Base-by-base conservation (phyloP, 2,797 vertebrate genomes). In the Smutsia gigantea region DNA sequence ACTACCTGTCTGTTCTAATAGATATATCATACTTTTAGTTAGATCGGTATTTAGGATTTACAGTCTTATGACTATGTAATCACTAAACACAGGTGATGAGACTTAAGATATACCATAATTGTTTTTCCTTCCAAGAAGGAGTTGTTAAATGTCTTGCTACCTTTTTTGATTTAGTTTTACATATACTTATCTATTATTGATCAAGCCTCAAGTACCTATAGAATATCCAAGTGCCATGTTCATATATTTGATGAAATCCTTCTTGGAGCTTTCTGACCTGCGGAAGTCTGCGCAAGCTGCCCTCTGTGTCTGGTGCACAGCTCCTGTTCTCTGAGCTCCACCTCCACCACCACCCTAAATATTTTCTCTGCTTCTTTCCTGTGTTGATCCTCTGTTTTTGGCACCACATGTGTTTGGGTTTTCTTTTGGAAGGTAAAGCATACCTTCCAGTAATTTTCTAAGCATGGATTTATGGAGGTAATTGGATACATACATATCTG, bases 361-460 rank as follows among this genome's bases (percentile, higher is more conserved):
- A 64, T 81, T 69, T 93, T 37, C 37, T 72, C 25, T 64, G 4
- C 19, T 51, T 39, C 78, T 72, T 93, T 71, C 4, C 27, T 63
- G 5, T 51, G 39, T 81, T 42, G n/a, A 75, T 34, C 14, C 42
- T 64, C 31, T 53, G 9, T 81, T 92, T 94, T 75, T 17, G 53
- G 4, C 4, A 74, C 4, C 31, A 72, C 2, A 17, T 34, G 1
- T 66, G 18, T 66, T 31, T 71, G 29, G 63, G 15, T 82, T 85
- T 49, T 49, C 18, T 64, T 63, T 81, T 84, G 27, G 46, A 46
- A 10, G 46, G 29, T 79, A 6, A 19, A 59, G 11, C 2, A 21
- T 85, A 81, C 83, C 87, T 93, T 90, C 23, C 1, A 42, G 53
- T 21, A 64, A 71, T 90, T 79, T 92, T 90, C 25, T 71, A 82